Base-by-base conservation (phyloP, 2,113 vertebrate genomes). In the Trichechus manatus region DNA sequence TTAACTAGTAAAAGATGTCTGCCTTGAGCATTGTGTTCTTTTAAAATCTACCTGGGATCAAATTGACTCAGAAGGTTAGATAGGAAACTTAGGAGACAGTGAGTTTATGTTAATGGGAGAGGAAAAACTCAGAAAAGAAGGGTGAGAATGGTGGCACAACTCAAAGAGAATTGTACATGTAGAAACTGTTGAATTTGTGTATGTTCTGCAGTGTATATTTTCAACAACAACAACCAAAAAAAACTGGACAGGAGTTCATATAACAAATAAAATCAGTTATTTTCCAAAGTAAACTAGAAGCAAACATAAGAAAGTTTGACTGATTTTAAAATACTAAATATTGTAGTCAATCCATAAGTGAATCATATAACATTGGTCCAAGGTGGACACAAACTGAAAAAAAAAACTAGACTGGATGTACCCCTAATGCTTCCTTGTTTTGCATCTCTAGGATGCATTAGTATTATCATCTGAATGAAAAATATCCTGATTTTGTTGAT, bases 251-350 rank as follows among this genome's bases (percentile, higher is more conserved):
- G 22, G 11, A 75, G 3, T 64, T 96, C 9, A 56, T 47, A 47
- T 31, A 66, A 93, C 44, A 95, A 96, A 79, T 29, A 56, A 89
- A 95, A 84, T 70, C 23, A 94, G 19, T 68, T 15, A 33, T 82
- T 96, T 94, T 64, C 42, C 39, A 83, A 64, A 87, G 19, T 7
- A 89, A 7, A 83, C 5, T 64, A 59, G 33, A 80, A 89, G 61
- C 10, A 92, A 91, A 96, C 22, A 93, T 22, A 88, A 86, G 36
- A 89, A 88, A 87, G 25, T 42, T 23, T 10, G 89, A 53, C 11
- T 23, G 1, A 29, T 74, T 74, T 82, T 22, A 36, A 95, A 61
- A 92, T 83, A 39, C 72, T 68, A 93, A 88, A 95, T 64, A 87
- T 20, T 68, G 33, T 66, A 66, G 87, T 79, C 70, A 9, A 56